Base-by-base conservation (phyloP, 2,113 vertebrate genomes). In the Poeciliopsis retropinna region DNA sequence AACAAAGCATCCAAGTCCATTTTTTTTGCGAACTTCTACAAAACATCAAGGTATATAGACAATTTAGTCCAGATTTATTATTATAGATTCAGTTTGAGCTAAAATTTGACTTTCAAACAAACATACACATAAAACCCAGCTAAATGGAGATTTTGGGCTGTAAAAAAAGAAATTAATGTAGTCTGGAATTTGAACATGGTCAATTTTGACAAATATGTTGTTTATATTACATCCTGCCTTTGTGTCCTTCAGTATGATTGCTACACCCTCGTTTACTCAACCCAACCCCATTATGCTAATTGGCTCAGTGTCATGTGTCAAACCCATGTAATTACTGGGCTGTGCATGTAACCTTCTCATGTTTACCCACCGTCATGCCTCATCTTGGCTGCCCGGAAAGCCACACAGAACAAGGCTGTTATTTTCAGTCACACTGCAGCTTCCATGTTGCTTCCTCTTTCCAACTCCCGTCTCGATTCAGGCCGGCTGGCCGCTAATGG, bases 401-500 rank as follows among this genome's bases (percentile, higher is more conserved):
- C 69, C 69, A 47, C 66, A 75, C 70, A 62, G 66, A 37, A 62
- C 80, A 10, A 60, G 22, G 70, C 86, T 84, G 72, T 17, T 68
- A 76, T 85, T 61, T 84, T 84, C 78, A 70, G 63, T 17, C 76
- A 81, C 75, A 70, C 70, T 62, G 32, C 71, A 67, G 10, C 75
- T 68, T 67, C 31, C 30, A 67, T 70, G 74, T 72, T 44, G 28
- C 71, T 67, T 68, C 5, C 37, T 41, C 64, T 72, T 9, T 25
- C 60, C 32, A 17, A 41, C 27, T 11, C 32, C 65, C 3, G 9
- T 73, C 74, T 78, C 57, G 0, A 60, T 71, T 74, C 78, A 81
- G 75, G 83, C 66, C 81, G 4, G 44, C 82, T 4, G 75, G 75
- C 14, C 63, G 80, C 68, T 87, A 89, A 91, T 85, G 77, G 81